Percentiles rank a stretch among this genome's conserved stretches.
phyloP scores from a whole-genome alignment of 2,888 invertebrate genomes.

The Ctena decussata region DNA sequence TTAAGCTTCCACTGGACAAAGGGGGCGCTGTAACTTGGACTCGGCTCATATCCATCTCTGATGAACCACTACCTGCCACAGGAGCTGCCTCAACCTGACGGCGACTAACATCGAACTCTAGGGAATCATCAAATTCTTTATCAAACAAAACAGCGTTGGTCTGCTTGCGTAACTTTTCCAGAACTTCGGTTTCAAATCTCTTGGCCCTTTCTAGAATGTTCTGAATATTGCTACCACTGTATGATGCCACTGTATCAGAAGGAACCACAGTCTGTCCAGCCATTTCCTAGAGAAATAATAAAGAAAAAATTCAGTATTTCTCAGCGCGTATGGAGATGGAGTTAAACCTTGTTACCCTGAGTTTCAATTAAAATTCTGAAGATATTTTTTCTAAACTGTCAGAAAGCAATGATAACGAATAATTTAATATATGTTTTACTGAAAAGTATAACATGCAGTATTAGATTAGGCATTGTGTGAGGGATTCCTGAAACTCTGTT shows the following conservation, averaged over 20 bases:
- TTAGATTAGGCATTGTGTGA: no score
- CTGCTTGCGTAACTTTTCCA: slow-evolving; percentile 68
- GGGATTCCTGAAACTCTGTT: no score
- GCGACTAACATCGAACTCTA: slow-evolving; percentile 57
- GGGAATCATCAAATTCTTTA: slow-evolving; percentile 58
- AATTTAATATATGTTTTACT: no score
- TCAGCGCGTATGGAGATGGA: no score
- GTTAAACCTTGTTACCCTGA: no score
- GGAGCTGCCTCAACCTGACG: slow-evolving; percentile 12
- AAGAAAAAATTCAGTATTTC: no score
- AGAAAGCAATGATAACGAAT: no score
- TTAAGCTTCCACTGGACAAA: slow-evolving; percentile 63
- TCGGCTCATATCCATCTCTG: slow-evolving; percentile 49
- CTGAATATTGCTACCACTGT: slow-evolving; percentile 64
- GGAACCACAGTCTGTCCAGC: neutral
- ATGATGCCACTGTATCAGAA: slow-evolving; percentile 45
- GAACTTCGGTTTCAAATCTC: slow-evolving; percentile 63
- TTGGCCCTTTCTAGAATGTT: slow-evolving; percentile 67
- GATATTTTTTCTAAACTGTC: no score
- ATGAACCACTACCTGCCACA: slow-evolving; percentile 32
- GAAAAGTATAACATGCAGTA: no score
- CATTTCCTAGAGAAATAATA: no score
- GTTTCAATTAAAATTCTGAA: no score
- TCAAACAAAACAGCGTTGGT: slow-evolving; percentile 71
- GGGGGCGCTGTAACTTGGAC: slow-evolving; percentile 43